A percentile compares a stretch with the other conserved stretches of the same genome.
These are phyloP conservation scores for Leucophenga maculata DNA, from an alignment of 2,888 invertebrate species.

Conservation along the genomic window DNA sequence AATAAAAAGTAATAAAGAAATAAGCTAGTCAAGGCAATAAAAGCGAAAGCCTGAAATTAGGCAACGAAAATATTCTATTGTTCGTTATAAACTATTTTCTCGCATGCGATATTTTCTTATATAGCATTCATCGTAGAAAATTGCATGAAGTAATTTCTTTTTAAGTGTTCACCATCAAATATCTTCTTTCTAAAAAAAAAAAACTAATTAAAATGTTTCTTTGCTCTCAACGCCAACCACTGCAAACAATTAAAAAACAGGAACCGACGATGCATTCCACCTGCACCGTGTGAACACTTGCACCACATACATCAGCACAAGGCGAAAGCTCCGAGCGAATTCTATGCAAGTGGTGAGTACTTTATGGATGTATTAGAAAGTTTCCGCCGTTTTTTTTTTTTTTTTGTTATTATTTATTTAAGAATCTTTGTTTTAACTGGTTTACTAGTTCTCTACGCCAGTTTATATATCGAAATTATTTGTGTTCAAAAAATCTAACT, in stretches of 20 bases:
- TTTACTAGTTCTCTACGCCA: too few species aligned
- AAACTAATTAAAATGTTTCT: not conserved
- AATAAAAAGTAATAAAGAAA: not conserved
- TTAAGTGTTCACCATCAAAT: not conserved
- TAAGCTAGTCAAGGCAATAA: not conserved
- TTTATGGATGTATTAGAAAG: too few species aligned
- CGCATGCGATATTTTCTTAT: constrained; percentile 9
- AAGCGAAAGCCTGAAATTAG: constrained; percentile 12
- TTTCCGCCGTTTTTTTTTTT: too few species aligned
- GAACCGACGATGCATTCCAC: constrained; percentile 74
- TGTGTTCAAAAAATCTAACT: too few species aligned
- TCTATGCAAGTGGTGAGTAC: constrained; percentile 68
- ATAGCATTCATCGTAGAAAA: not conserved
- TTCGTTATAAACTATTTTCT: not conserved
- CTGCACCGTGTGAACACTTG: constrained; percentile 78
- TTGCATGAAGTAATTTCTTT: not conserved
- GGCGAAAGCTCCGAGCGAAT: constrained; percentile 71
- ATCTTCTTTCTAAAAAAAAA: not conserved
- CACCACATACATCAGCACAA: constrained; percentile 77
- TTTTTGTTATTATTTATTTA: too few species aligned
- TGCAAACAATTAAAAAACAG: constrained; percentile 37
- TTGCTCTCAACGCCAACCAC: not conserved
- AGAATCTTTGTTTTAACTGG: not conserved
- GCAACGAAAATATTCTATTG: not conserved
- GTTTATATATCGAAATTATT: too few species aligned